Evolutionary conservation across 2,113 vertebrate species (phyloP).

Genomic region (Lamprologus lemairii): DNA sequence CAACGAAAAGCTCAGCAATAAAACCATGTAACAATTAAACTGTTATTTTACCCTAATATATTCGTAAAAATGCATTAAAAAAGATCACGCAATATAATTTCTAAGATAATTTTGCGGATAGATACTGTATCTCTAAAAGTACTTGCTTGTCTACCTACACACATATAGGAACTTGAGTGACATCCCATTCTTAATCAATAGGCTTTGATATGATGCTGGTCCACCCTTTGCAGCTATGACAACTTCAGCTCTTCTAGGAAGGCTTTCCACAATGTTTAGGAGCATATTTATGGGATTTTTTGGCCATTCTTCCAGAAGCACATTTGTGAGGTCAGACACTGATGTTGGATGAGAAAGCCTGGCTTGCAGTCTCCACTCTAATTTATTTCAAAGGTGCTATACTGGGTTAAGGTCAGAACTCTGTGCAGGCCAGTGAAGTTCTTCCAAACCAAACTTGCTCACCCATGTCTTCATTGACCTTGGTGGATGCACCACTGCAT

Average conservation of each 20-base stretch:
- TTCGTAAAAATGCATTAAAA: rapidly evolving
- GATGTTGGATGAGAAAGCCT: background rate
- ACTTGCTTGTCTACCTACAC: rapidly evolving
- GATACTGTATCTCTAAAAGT: background rate
- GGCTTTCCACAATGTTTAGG: background rate
- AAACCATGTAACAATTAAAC: background rate
- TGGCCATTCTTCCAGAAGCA: background rate
- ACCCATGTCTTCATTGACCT: background rate
- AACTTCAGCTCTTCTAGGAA: background rate
- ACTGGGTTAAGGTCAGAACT: background rate
- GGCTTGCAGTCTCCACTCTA: background rate
- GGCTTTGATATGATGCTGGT: background rate
- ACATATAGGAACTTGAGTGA: background rate
- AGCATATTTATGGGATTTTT: background rate
- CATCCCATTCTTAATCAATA: background rate
- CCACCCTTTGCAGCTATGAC: background rate
- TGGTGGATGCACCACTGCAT: background rate
- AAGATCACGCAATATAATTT: background rate
- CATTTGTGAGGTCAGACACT: background rate
- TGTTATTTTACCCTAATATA: background rate
- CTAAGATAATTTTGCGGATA: rapidly evolving
- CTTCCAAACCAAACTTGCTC: background rate
- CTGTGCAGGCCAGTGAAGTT: background rate
- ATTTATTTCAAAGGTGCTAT: background rate
- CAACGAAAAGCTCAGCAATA: background rate